Conservation (phyloP, 2,113 vertebrate species). For the Gopherus flavomarginatus region DNA sequence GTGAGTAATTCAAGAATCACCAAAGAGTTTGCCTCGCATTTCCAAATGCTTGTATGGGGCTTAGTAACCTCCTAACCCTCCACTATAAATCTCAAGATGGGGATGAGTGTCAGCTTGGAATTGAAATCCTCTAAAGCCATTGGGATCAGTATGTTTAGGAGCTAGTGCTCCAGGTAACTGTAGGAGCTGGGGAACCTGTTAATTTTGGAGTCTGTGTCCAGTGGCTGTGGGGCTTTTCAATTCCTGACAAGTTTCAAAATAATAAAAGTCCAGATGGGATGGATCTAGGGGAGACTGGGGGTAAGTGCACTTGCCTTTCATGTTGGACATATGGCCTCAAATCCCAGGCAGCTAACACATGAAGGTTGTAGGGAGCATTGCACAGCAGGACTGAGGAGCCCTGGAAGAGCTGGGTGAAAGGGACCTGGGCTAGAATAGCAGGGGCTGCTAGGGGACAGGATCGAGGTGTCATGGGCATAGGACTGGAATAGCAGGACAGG, state of each 20-base stretch:
- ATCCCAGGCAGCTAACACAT: neutral
- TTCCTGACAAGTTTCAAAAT: neutral
- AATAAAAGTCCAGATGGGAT: neutral
- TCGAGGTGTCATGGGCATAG: neutral
- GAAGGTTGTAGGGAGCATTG: neutral
- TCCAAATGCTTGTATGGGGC: neutral
- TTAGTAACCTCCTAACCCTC: conserved; percentile 48
- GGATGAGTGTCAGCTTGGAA: conserved; percentile 5
- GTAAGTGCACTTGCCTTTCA: neutral
- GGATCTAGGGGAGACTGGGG: neutral
- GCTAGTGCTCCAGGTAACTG: neutral
- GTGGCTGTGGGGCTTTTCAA: neutral
- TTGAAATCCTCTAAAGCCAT: conserved; percentile 21
- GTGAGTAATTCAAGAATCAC: conserved; percentile 71
- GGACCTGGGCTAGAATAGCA: neutral
- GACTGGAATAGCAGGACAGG: neutral
- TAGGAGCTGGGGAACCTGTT: neutral
- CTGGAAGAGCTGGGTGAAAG: neutral
- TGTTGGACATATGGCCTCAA: neutral
- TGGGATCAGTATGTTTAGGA: conserved; percentile 1
- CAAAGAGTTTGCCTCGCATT: conserved; percentile 61
- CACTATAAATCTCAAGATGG: conserved; percentile 45
- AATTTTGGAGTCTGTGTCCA: neutral
- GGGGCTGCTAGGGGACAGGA: neutral
- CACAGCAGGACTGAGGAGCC: fast-evolving